These are phyloP conservation scores for Chaenocephalus aceratus DNA, from an alignment of 2,113 vertebrate genomes.

Conservation along the genomic window DNA sequence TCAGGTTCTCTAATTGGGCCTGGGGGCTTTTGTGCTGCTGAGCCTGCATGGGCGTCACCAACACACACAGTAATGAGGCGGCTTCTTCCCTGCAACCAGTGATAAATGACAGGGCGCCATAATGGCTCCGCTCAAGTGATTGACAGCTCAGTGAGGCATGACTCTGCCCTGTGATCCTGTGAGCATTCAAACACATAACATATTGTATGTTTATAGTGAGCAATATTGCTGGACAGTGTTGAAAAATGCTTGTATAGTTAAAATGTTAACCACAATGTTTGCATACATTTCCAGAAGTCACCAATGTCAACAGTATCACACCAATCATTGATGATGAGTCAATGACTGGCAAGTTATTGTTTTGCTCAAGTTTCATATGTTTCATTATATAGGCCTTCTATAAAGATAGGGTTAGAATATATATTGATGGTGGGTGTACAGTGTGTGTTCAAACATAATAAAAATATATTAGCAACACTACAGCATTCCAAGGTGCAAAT, in stretches of 20 bases:
- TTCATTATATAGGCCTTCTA: background rate
- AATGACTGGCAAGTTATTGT: background rate
- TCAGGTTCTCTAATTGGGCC: conserved; percentile 42
- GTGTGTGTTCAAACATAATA: background rate
- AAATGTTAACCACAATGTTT: background rate
- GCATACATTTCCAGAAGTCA: background rate
- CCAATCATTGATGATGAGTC: background rate
- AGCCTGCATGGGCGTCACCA: conserved; percentile 35
- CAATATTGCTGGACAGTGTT: background rate
- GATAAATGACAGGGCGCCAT: conserved; percentile 55
- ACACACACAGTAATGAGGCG: conserved; percentile 63
- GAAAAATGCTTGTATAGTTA: background rate
- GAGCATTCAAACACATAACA: background rate
- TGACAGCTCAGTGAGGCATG: conserved; percentile 49
- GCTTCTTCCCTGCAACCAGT: conserved; percentile 46
- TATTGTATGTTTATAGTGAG: background rate
- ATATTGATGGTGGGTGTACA: background rate
- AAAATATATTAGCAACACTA: background rate
- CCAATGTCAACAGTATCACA: background rate
- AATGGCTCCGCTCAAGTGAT: conserved; percentile 49
- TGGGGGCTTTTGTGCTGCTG: conserved; percentile 33
- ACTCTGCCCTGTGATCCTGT: background rate
- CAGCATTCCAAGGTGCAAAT: background rate
- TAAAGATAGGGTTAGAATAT: background rate
- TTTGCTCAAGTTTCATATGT: background rate